Evolutionary conservation across 2,113 vertebrate genomes (phyloP).

Genomic region (Epinephelus fuscoguttatus): DNA sequence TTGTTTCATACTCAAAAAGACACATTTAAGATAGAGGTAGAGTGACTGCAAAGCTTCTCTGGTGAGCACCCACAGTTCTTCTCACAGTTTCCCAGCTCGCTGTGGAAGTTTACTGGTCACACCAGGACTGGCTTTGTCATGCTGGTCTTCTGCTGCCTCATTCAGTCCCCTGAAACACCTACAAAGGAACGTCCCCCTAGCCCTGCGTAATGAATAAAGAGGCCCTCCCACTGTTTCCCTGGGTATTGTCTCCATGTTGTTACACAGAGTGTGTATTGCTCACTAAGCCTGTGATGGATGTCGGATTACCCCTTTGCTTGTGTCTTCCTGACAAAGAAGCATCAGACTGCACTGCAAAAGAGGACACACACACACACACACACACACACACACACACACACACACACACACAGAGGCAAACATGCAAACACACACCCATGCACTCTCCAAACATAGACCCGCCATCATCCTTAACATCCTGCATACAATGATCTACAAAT

Average conservation of each 20-base stretch:
- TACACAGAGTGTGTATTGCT: conserved; percentile 76
- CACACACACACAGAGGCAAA: conserved; percentile 53
- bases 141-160: conserved; percentile 57
- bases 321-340: conserved; percentile 69
- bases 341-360: conserved; percentile 35
- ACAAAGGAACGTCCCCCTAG: conserved; percentile 71
- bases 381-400: conserved; percentile 19
- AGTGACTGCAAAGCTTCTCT: not conserved
- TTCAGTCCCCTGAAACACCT: conserved; percentile 55
- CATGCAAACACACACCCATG: conserved; percentile 34
- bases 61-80: not conserved
- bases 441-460: conserved; percentile 56
- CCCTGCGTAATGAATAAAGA: conserved; percentile 67
- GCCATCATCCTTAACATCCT: conserved; percentile 35
- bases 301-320: conserved; percentile 73
- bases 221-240: conserved; percentile 76
- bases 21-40: no score
- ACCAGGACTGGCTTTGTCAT: conserved; percentile 68
- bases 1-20: no score
- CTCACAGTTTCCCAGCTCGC: conserved; percentile 12
- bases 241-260: conserved; percentile 76
- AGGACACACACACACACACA: conserved; percentile 35
- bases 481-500: conserved; percentile 60
- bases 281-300: conserved; percentile 82
- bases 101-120: conserved; percentile 34